Evolutionary conservation across 2,797 vertebrate genomes (phyloP).

Genomic region (Phoebastria nigripes): DNA sequence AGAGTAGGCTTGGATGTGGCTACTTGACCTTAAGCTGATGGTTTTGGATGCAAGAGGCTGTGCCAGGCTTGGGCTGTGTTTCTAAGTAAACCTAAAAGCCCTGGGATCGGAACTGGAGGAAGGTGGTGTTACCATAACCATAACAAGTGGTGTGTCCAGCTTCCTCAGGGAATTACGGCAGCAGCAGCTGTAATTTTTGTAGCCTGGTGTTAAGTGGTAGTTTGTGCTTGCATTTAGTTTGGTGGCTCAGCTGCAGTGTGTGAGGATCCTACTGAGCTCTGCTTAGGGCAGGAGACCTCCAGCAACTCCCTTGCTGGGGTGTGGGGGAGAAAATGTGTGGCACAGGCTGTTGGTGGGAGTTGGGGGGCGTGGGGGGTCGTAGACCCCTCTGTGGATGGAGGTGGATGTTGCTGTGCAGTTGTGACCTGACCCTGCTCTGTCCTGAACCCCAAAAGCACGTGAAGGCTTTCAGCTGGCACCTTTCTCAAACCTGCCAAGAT

Average conservation of each 20-base stretch:
- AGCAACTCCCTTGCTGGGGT: neutral
- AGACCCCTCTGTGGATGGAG: neutral
- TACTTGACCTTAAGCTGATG: neutral
- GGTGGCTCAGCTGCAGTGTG: neutral
- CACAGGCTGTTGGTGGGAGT: neutral
- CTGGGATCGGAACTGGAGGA: neutral
- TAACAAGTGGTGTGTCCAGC: neutral
- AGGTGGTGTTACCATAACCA: neutral
- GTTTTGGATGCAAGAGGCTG: neutral
- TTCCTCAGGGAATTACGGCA: neutral
- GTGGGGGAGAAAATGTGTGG: neutral
- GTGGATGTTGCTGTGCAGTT: neutral
- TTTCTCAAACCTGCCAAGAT: constrained; percentile 63
- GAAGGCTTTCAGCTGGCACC: neutral
- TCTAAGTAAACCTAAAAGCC: neutral
- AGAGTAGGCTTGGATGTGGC: neutral
- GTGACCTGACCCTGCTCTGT: neutral
- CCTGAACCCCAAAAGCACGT: neutral
- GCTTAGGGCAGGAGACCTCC: neutral
- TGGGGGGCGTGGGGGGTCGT: too few species aligned
- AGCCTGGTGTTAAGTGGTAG: neutral
- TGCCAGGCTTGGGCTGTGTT: neutral
- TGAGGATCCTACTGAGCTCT: neutral
- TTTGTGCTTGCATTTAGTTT: neutral
- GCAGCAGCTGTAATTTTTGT: neutral